These are phyloP conservation scores for Porites rus DNA, from an alignment of 92 coral and sea anemone genomes.

Conservation along the genomic window DNA sequence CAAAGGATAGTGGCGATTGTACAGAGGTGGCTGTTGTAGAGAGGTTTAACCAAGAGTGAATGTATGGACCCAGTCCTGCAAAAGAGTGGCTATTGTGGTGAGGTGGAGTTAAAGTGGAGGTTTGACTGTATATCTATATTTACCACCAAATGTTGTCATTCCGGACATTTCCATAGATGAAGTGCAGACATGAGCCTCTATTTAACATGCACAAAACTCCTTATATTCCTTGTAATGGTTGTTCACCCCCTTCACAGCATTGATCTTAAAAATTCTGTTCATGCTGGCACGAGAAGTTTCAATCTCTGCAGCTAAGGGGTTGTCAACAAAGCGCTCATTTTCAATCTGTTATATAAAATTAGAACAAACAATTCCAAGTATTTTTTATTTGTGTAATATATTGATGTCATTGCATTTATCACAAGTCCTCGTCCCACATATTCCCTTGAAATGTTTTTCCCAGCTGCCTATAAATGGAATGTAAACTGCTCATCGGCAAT, in stretches of 20 bases:
- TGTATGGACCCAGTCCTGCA: background rate
- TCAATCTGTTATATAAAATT: background rate
- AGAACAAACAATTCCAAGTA: too few species aligned
- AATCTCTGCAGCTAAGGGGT: conserved; percentile 42
- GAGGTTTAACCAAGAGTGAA: background rate
- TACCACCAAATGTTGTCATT: background rate
- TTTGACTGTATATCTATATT: background rate
- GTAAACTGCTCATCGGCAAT: conserved; percentile 13
- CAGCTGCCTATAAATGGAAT: conserved; percentile 16
- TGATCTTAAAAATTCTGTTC: conserved; percentile 41
- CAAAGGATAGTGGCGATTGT: background rate
- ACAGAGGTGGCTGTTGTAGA: background rate
- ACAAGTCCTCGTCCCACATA: background rate
- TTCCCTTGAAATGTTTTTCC: conserved; percentile 14
- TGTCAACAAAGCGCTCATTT: conserved; percentile 15
- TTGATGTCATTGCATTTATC: conserved; percentile 11
- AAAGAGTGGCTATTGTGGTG: conserved; percentile 19
- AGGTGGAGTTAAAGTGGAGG: conserved; percentile 18
- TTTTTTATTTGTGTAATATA: background rate
- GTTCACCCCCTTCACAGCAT: conserved; percentile 41
- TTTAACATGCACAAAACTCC: conserved; percentile 32
- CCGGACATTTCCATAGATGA: background rate
- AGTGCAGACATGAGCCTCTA: conserved; percentile 8
- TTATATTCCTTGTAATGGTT: conserved; percentile 42
- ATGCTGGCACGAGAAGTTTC: conserved; percentile 47